Conservation (phyloP, 2,113 vertebrate genomes). For the Benitochromis conjunctus region DNA sequence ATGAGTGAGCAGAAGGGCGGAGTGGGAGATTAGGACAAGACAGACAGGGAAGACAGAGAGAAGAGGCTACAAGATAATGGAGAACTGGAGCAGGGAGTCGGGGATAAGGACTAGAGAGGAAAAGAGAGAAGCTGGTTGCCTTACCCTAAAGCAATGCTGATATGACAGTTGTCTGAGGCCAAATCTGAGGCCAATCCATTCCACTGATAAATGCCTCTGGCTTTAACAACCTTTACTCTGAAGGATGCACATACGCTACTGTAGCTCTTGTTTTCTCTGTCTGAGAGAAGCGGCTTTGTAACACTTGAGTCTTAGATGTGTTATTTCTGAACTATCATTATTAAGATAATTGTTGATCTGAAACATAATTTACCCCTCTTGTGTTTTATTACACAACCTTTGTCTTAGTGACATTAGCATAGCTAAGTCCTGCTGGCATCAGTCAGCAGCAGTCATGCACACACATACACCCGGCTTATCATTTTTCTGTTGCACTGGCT, state of each 20-base stretch:
- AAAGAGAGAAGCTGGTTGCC: conserved; percentile 19
- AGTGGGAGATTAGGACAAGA: conserved; percentile 37
- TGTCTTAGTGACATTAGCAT: conserved; percentile 30
- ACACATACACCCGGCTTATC: conserved; percentile 5
- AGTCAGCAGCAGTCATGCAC: conserved; percentile 7
- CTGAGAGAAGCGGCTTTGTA: background rate
- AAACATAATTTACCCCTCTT: conserved; percentile 1
- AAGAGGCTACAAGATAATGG: conserved; percentile 36
- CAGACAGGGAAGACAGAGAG: conserved; percentile 20
- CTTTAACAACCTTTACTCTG: conserved; percentile 49
- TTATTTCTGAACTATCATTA: background rate
- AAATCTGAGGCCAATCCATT: conserved; percentile 58
- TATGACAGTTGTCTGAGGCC: conserved; percentile 54
- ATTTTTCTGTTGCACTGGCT: conserved; percentile 9
- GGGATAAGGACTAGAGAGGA: background rate
- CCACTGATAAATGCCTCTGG: conserved; percentile 56
- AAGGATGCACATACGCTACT: conserved; percentile 4
- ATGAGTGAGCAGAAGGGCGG: conserved; percentile 10
- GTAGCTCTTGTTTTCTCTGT: background rate
- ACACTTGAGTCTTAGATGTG: conserved; percentile 21
- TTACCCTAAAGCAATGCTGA: conserved; percentile 39
- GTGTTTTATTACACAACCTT: background rate
- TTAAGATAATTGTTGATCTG: conserved; percentile 3
- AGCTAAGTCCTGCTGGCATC: conserved; percentile 1
- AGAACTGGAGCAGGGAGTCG: conserved; percentile 26